Conservation (phyloP, 2,888 invertebrate genomes). For the Agonum fuliginosum region DNA sequence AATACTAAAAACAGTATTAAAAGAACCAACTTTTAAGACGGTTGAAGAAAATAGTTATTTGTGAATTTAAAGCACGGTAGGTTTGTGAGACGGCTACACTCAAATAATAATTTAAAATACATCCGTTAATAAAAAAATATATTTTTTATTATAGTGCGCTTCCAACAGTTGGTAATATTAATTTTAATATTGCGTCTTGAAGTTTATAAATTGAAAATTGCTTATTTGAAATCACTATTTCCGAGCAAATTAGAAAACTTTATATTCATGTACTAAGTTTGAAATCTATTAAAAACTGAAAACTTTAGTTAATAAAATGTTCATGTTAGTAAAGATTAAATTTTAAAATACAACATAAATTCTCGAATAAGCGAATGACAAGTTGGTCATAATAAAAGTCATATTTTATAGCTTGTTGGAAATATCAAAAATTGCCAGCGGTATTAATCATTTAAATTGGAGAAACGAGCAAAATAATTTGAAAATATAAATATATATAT, state of each 20-base stretch:
- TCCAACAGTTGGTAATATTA: too few species aligned
- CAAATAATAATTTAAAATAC: too few species aligned
- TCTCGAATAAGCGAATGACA: too few species aligned
- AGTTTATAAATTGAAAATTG: constrained; percentile 16
- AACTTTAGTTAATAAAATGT: constrained; percentile 13
- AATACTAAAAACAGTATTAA: too few species aligned
- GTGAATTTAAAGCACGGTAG: too few species aligned
- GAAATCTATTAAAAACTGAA: constrained; percentile 7
- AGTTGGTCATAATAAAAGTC: too few species aligned
- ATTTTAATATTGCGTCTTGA: too few species aligned
- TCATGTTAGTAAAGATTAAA: not conserved
- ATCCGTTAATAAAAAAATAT: too few species aligned
- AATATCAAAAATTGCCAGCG: not conserved
- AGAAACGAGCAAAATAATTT: not conserved
- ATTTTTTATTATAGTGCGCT: too few species aligned
- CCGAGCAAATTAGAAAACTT: constrained; percentile 41
- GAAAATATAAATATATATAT: not conserved
- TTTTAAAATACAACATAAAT: constrained; percentile 6
- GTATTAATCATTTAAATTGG: not conserved
- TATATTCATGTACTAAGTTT: not conserved
- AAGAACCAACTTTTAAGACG: too few species aligned
- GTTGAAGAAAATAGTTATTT: too few species aligned
- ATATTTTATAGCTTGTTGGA: not conserved
- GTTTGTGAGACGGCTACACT: too few species aligned
- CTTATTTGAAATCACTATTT: not conserved